Percentiles rank a stretch among this genome's conserved stretches.
Evolutionary conservation across 1,140 invertebrate genomes (phyloP).

Genomic region (Belonocnema kinseyi): DNA sequence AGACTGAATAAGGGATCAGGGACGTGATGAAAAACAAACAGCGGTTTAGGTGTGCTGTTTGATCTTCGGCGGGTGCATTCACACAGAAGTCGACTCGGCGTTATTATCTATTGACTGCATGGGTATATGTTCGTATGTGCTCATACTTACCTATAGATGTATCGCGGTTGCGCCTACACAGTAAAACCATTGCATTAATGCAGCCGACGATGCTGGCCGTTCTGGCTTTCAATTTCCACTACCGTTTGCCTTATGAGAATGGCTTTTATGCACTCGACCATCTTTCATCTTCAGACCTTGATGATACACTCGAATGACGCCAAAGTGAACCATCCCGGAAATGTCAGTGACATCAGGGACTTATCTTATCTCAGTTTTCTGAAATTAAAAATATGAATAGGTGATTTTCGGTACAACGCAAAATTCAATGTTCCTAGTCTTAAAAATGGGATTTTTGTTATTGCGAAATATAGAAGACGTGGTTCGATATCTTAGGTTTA

Average conservation of each 20-base stretch:
- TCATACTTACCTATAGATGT: neutral
- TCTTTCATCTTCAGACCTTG: slow-evolving; percentile 54
- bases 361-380: neutral
- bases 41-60: slow-evolving; percentile 75
- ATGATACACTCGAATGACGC: slow-evolving; percentile 51
- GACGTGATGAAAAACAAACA: slow-evolving; percentile 77
- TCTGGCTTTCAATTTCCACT: slow-evolving; percentile 55
- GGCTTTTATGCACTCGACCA: slow-evolving; percentile 46
- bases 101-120: slow-evolving; percentile 62
- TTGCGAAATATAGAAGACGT: too few species aligned
- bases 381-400: neutral
- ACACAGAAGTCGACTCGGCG: slow-evolving; percentile 66
- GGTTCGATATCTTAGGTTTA: too few species aligned
- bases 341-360: neutral
- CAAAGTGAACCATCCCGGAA: slow-evolving; percentile 34
- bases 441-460: too few species aligned
- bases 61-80: slow-evolving; percentile 74
- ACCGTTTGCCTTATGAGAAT: slow-evolving; percentile 59
- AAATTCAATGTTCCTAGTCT: too few species aligned
- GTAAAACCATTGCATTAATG: slow-evolving; percentile 41
- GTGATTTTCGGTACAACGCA: too few species aligned
- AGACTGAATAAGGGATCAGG: slow-evolving; percentile 74
- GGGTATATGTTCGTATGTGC: slow-evolving; percentile 36
- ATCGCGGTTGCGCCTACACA: slow-evolving; percentile 21
- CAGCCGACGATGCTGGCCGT: slow-evolving; percentile 56